A percentile compares a stretch with the other conserved stretches of the same genome.
Conservation (phyloP, 2,797 vertebrate species). For the Carcharodon carcharias region DNA sequence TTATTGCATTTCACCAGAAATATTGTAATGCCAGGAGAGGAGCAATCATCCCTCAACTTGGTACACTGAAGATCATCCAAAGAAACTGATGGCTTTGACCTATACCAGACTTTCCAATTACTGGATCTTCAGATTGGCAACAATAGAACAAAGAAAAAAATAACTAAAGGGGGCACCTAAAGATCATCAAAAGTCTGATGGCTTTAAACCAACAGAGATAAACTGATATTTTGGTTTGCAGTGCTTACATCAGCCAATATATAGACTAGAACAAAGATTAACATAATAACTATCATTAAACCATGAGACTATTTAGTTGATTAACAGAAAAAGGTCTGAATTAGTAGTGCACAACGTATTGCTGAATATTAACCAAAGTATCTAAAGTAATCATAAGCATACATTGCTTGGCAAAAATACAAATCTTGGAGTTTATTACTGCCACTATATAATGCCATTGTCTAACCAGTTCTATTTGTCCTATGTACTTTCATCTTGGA, state of each 20-base stretch:
- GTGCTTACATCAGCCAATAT: not conserved
- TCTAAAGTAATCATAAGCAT: not conserved
- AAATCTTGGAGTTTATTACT: conserved; percentile 6
- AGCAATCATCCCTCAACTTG: not conserved
- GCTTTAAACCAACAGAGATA: not conserved
- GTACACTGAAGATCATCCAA: not conserved
- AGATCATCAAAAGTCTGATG: not conserved
- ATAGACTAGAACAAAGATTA: not conserved
- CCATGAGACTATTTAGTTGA: not conserved
- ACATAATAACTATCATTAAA: not conserved
- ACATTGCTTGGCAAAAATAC: not conserved
- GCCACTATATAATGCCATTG: conserved; percentile 5
- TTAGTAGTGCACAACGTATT: too few relatives aligned
- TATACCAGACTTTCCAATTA: not conserved
- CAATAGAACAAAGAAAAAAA: not conserved
- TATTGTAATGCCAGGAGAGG: not conserved
- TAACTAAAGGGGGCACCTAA: not conserved
- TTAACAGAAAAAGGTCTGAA: not conserved
- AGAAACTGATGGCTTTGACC: not conserved
- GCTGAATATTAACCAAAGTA: not conserved
- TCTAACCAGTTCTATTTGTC: not conserved
- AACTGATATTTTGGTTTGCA: not conserved
- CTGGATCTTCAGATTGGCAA: not conserved
- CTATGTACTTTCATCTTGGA: not conserved
- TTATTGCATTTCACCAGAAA: not conserved